These are phyloP conservation scores for Myathropa florea DNA, from an alignment of 2,888 invertebrate genomes.

Conservation along the genomic window DNA sequence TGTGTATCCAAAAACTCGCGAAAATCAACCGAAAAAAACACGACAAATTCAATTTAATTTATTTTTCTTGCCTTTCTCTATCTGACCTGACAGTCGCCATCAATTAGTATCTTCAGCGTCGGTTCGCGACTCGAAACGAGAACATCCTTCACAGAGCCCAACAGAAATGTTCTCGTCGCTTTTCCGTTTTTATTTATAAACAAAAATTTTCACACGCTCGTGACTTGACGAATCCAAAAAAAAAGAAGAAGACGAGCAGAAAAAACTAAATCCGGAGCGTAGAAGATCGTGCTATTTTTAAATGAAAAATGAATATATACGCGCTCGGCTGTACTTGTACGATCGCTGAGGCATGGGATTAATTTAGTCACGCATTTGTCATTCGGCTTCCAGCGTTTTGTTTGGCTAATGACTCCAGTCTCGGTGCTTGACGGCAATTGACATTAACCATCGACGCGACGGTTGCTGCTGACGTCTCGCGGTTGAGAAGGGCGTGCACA, in stretches of 20 bases:
- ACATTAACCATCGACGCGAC: constrained; percentile 41
- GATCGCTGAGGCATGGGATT: constrained; percentile 49
- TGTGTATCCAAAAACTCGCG: neutral
- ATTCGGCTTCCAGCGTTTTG: constrained; percentile 3
- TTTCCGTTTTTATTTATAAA: constrained; percentile 12
- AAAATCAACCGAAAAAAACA: neutral
- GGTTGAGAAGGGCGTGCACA: neutral
- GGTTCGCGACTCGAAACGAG: constrained; percentile 1
- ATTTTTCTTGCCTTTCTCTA: neutral
- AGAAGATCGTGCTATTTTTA: constrained; percentile 52
- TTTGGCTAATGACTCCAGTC: constrained; percentile 5
- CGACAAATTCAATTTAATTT: constrained; percentile 21
- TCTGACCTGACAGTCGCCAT: constrained; percentile 1
- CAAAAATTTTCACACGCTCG: constrained; percentile 50
- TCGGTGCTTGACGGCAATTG: constrained; percentile 29
- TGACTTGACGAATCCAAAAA: constrained; percentile 31
- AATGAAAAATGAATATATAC: neutral
- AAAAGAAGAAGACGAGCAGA: constrained; percentile 6
- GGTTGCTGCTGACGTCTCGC: neutral
- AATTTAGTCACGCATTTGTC: constrained; percentile 57
- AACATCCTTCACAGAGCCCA: constrained; percentile 16
- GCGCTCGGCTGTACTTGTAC: neutral
- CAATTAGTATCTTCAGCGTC: constrained; percentile 23
- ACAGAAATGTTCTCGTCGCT: too few species aligned
- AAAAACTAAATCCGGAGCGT: constrained; percentile 39